A percentile compares a stretch with the other conserved stretches of the same genome.
These are phyloP conservation scores for Aplochiton taeniatus DNA, from an alignment of 2,797 vertebrate genomes.

Conservation along the genomic window DNA sequence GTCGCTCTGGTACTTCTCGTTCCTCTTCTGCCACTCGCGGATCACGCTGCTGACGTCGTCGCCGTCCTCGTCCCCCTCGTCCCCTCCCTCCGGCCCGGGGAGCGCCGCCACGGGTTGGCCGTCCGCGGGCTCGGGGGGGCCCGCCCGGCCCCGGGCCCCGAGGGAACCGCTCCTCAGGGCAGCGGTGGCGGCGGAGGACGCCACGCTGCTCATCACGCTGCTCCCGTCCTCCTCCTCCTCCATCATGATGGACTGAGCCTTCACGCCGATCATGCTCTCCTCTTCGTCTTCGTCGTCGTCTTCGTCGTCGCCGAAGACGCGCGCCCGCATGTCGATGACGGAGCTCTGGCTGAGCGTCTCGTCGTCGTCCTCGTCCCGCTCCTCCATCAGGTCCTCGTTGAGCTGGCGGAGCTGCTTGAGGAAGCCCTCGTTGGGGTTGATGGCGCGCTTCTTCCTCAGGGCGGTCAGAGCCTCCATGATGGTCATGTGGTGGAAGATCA, in stretches of 20 bases:
- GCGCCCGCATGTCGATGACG: constrained; percentile 65
- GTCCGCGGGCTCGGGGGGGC: rapidly evolving
- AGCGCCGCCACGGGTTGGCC: constrained; percentile 7
- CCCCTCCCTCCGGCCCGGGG: constrained; percentile 38
- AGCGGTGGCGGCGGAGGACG: constrained; percentile 65
- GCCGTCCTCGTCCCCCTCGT: constrained; percentile 45
- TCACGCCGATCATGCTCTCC: constrained; percentile 77
- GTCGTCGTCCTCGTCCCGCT: constrained; percentile 79
- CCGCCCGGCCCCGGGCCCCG: neutral
- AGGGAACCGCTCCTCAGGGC: constrained; percentile 39
- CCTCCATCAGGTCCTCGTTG: constrained; percentile 89
- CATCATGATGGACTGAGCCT: constrained; percentile 83
- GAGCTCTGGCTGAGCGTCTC: constrained; percentile 83
- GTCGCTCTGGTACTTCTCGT: constrained; percentile 83
- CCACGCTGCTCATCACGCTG: constrained; percentile 82
- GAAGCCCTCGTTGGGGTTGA: constrained; percentile 94
- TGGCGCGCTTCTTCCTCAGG: constrained; percentile 86
- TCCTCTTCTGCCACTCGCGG: constrained; percentile 88
- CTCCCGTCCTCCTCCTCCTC: constrained; percentile 88
- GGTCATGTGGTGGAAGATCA: constrained; percentile 96
- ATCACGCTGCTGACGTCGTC: constrained; percentile 78
- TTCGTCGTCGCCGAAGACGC: constrained; percentile 49
- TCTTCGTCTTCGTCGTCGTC: constrained; percentile 60
- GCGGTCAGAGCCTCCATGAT: constrained; percentile 88
- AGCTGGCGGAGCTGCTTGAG: constrained; percentile 91